Evolutionary conservation across 2,888 invertebrate genomes (phyloP).

Genomic region (Sarcophaga carnaria): DNA sequence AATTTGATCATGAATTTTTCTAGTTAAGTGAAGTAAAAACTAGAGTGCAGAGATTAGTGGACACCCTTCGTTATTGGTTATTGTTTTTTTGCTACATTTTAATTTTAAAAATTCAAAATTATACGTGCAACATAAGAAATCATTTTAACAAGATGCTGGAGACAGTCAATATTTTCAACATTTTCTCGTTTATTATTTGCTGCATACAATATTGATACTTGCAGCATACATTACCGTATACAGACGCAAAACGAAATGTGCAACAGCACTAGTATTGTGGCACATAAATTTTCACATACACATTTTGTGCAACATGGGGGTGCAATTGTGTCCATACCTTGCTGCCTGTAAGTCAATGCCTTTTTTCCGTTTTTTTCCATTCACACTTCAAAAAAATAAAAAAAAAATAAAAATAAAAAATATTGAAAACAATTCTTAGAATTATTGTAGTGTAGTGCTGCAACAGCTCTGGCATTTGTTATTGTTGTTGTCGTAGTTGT

Average conservation of each 20-base stretch:
- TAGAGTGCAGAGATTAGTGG: too few relatives aligned
- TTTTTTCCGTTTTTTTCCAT: neutral
- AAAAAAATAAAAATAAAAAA: conserved; percentile 1
- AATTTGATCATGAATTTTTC: neutral
- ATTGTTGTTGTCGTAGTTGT: neutral
- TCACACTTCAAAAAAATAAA: neutral
- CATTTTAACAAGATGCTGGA: conserved; percentile 46
- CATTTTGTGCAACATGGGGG: conserved; percentile 57
- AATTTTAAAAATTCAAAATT: neutral
- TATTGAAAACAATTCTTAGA: conserved; percentile 44
- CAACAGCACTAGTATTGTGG: conserved; percentile 18
- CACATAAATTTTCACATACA: conserved; percentile 40
- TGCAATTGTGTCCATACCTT: conserved; percentile 44
- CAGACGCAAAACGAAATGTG: neutral
- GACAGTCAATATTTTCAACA: conserved; percentile 22
- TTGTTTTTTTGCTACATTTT: neutral
- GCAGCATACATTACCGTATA: conserved; percentile 25
- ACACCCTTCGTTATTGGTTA: too few relatives aligned
- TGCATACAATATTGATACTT: conserved; percentile 19
- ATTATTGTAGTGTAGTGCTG: neutral
- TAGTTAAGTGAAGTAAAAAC: neutral
- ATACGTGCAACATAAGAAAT: conserved; percentile 29
- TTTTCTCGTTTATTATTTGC: conserved; percentile 14
- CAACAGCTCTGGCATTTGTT: neutral
- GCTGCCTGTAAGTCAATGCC: neutral